Percentiles rank a stretch among this genome's conserved stretches.
Evolutionary conservation across 1,140 invertebrate species (phyloP).

Genomic region (Coenobita brevimanus): DNA sequence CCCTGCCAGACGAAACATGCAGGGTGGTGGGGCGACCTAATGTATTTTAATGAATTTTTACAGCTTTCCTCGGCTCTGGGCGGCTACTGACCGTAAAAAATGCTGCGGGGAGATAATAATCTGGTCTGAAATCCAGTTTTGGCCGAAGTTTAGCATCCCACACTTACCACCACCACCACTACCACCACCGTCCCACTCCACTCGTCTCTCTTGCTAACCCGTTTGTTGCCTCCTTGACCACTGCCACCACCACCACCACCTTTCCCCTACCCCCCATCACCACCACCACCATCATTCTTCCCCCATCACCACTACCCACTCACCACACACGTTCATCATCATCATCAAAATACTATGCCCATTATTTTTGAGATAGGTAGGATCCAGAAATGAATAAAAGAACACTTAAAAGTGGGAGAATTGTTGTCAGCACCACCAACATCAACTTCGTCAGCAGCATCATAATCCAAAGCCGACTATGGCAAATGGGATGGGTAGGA

Average conservation of each 20-base stretch:
- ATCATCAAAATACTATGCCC: no score
- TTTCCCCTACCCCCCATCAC: not conserved
- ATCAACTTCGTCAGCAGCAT: no score
- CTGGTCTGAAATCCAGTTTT: slow-evolving; percentile 54
- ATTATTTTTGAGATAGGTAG: no score
- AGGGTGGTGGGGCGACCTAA: slow-evolving; percentile 19
- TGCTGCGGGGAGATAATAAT: slow-evolving; percentile 39
- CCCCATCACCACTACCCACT: no score
- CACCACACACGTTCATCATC: no score
- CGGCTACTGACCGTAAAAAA: slow-evolving; percentile 43
- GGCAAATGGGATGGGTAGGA: no score
- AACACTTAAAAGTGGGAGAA: no score
- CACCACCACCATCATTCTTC: not conserved
- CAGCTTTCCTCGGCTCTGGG: slow-evolving; percentile 39
- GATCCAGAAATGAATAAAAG: no score
- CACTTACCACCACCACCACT: not conserved
- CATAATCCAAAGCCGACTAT: no score
- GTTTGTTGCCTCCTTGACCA: not conserved
- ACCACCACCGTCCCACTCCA: not conserved
- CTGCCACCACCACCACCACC: not conserved
- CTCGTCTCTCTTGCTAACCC: slow-evolving; percentile 15
- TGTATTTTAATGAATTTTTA: slow-evolving; percentile 46
- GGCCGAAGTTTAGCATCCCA: slow-evolving; percentile 45
- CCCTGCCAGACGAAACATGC: not conserved
- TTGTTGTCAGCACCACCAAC: no score